These are phyloP conservation scores for Thymelicus lineola DNA, from an alignment of 2,888 invertebrate genomes.

Conservation along the genomic window DNA sequence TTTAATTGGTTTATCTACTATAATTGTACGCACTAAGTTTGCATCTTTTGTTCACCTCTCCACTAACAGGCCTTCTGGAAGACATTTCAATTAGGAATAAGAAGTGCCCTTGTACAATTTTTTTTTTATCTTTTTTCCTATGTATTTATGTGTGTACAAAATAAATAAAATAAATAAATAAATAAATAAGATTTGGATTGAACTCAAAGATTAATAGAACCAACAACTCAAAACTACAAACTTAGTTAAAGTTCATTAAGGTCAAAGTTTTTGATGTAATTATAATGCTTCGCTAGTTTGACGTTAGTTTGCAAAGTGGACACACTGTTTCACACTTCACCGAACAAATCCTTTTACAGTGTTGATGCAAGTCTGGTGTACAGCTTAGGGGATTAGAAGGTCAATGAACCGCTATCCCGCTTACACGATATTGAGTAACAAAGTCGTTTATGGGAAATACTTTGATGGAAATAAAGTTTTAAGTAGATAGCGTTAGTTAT, in stretches of 20 bases:
- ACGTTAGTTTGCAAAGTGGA: background rate
- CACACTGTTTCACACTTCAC: background rate
- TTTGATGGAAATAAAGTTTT: background rate
- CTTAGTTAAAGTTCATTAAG: background rate
- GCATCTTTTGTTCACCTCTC: too few species aligned
- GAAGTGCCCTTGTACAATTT: too few species aligned
- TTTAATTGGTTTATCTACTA: too few species aligned
- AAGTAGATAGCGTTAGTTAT: background rate
- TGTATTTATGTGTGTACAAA: too few species aligned
- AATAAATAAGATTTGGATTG: too few species aligned
- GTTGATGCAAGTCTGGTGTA: conserved; percentile 21
- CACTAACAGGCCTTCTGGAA: too few species aligned
- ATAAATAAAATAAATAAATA: too few species aligned
- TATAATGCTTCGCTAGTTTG: background rate
- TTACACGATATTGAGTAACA: conserved; percentile 8
- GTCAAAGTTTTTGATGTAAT: background rate
- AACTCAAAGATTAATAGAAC: too few species aligned
- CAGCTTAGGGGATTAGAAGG: conserved; percentile 22
- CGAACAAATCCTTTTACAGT: conserved; percentile 18
- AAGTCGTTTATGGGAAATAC: conserved; percentile 3
- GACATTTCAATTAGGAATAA: too few species aligned
- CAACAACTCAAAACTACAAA: background rate
- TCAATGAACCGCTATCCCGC: conserved; percentile 24
- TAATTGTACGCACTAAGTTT: too few species aligned
- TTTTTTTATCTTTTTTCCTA: too few species aligned